phyloP scores from a whole-genome alignment of 2,888 invertebrate species.

The Dascillus cervinus region DNA sequence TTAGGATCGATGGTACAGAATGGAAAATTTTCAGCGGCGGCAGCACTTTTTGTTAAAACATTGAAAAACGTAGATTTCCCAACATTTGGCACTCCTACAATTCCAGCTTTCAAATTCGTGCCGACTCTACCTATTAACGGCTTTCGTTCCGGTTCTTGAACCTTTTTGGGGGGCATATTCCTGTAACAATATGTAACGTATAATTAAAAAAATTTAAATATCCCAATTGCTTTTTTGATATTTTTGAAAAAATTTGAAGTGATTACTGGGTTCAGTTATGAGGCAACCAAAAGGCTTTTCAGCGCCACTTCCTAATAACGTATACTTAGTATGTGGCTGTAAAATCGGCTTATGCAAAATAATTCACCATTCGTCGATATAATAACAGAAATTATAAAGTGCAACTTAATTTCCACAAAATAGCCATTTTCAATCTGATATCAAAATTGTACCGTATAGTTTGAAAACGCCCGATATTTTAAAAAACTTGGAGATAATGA shows the following conservation, averaged over 20 bases:
- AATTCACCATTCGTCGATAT: conserved; percentile 24
- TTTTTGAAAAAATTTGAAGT: no score
- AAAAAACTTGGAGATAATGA: conserved; percentile 36
- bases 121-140: conserved; percentile 91
- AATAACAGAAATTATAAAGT: conserved; percentile 38
- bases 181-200: no score
- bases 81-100: conserved; percentile 95
- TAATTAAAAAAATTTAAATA: no score
- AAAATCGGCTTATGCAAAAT: conserved; percentile 40
- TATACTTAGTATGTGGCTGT: no score
- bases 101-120: conserved; percentile 93
- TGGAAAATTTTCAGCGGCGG: conserved; percentile 97
- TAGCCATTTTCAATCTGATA: conserved; percentile 45
- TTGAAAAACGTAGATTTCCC: conserved; percentile 99
- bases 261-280: no score
- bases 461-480: conserved; percentile 31
- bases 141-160: conserved; percentile 80
- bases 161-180: conserved; percentile 80
- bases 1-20: conserved; percentile 99
- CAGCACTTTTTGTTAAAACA: conserved; percentile 94
- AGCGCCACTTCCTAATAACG: no score
- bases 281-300: no score
- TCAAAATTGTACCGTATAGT: conserved; percentile 36
- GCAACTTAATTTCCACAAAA: conserved; percentile 42
- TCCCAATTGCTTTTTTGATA: no score